phyloP scores from a whole-genome alignment of 2,888 invertebrate genomes.

The Synanthedon myopaeformis region DNA sequence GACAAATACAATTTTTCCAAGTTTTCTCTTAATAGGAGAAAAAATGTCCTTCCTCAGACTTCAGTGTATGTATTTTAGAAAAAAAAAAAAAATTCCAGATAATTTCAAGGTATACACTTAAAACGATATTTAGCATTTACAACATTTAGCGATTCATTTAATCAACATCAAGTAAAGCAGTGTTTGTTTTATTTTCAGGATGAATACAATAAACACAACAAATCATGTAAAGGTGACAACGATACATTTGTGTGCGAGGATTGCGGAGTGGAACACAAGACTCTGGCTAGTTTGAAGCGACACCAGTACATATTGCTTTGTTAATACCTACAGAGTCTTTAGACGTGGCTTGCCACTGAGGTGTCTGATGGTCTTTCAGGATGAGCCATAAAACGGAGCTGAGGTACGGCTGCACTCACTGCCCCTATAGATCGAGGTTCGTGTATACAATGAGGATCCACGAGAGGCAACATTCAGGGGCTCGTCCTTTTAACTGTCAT shows the following conservation, averaged over 20 bases:
- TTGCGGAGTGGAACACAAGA: conserved; percentile 20
- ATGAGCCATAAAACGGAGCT: conserved; percentile 17
- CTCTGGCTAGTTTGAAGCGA: conserved; percentile 20
- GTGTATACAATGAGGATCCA: conserved; percentile 19
- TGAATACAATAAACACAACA: conserved; percentile 19
- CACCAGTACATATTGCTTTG: conserved; percentile 14
- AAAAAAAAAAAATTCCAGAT: too few relatives aligned
- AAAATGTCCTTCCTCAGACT: too few relatives aligned
- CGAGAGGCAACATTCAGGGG: conserved; percentile 22
- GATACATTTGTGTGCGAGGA: conserved; percentile 21
- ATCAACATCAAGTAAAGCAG: too few relatives aligned
- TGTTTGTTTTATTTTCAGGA: conserved; percentile 11
- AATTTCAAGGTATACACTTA: too few relatives aligned
- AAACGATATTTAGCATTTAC: too few relatives aligned
- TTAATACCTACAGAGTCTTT: too few relatives aligned
- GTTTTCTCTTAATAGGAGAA: too few relatives aligned
- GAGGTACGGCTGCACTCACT: conserved; percentile 13
- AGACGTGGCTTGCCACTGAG: too few relatives aligned
- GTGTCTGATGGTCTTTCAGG: conserved; percentile 7
- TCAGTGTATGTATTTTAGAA: too few relatives aligned
- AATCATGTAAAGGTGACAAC: conserved; percentile 11
- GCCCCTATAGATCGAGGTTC: conserved; percentile 22
- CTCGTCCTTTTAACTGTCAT: conserved; percentile 16
- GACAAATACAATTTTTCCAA: too few relatives aligned
- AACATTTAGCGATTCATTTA: too few relatives aligned